Evolutionary conservation across 2,888 invertebrate genomes (phyloP).

Genomic region (Caenorhabditis wallacei): DNA sequence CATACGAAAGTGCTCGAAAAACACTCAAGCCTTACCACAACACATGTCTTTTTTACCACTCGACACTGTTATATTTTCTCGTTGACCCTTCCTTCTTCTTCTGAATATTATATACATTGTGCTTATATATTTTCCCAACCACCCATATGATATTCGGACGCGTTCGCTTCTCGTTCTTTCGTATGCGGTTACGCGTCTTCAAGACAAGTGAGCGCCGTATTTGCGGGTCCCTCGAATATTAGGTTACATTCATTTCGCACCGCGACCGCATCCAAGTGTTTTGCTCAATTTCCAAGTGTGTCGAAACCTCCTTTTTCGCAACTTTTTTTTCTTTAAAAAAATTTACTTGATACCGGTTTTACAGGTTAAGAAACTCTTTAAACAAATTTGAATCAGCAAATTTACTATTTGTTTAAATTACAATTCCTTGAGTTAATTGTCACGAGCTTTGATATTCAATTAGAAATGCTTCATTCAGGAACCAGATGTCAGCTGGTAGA

Average conservation of each 20-base stretch:
- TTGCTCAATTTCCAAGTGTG: constrained; percentile 50
- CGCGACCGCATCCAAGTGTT: constrained; percentile 48
- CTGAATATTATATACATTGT: constrained; percentile 32
- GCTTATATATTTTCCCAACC: constrained; percentile 9
- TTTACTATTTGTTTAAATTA: too few relatives aligned
- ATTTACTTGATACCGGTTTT: too few relatives aligned
- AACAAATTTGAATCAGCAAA: too few relatives aligned
- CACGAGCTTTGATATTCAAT: too few relatives aligned
- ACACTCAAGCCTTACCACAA: constrained; percentile 45
- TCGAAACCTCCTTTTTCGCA: constrained; percentile 35
- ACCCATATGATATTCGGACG: constrained; percentile 45
- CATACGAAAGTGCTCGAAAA: constrained; percentile 55
- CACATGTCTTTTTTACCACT: constrained; percentile 61
- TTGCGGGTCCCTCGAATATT: constrained; percentile 65
- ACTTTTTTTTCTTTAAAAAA: constrained; percentile 31
- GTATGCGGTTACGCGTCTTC: constrained; percentile 28
- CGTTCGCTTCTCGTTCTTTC: constrained; percentile 50
- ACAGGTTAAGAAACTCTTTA: too few relatives aligned
- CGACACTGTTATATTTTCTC: constrained; percentile 33
- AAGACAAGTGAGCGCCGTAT: constrained; percentile 58
- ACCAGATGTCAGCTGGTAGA: too few relatives aligned
- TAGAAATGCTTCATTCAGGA: too few relatives aligned
- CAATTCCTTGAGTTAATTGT: too few relatives aligned
- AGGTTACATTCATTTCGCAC: constrained; percentile 63
- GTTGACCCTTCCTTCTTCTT: constrained; percentile 17